phyloP scores from a whole-genome alignment of 2,888 invertebrate species.

The Laspeyria flexula region DNA sequence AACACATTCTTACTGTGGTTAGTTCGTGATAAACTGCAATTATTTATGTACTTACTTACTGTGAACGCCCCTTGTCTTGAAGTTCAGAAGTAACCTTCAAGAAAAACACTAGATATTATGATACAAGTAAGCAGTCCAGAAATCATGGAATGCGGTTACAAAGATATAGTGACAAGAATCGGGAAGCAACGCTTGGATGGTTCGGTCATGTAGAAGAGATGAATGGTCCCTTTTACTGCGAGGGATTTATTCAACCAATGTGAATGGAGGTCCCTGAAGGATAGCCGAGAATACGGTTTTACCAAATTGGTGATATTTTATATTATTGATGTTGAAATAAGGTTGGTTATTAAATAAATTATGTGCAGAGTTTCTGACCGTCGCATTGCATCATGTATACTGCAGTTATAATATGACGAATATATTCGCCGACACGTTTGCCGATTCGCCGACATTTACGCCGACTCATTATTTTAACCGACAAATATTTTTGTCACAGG shows the following conservation, averaged over 20 bases:
- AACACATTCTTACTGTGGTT: too few relatives aligned
- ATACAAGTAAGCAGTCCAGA: neutral
- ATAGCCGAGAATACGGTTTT: neutral
- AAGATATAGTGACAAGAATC: neutral
- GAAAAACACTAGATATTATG: neutral
- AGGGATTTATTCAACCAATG: slow-evolving; percentile 6
- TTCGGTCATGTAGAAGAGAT: slow-evolving; percentile 4
- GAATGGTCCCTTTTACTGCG: neutral
- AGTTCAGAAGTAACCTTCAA: neutral
- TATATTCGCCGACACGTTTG: neutral
- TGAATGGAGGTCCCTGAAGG: neutral
- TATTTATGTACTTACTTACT: too few relatives aligned
- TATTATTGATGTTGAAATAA: neutral
- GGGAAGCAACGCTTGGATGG: slow-evolving; percentile 1
- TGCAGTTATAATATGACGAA: too few relatives aligned
- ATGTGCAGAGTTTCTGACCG: too few relatives aligned
- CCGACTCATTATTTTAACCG: neutral
- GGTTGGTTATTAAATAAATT: too few relatives aligned
- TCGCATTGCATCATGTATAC: too few relatives aligned
- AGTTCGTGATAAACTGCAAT: too few relatives aligned
- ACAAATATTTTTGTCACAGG: too few relatives aligned
- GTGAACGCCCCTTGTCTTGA: too few relatives aligned
- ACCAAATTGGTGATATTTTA: neutral
- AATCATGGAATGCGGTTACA: neutral
- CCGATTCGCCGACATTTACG: too few relatives aligned